These are phyloP conservation scores for Pycnonotus jocosus DNA, from an alignment of 2,113 vertebrate species.

Conservation along the genomic window DNA sequence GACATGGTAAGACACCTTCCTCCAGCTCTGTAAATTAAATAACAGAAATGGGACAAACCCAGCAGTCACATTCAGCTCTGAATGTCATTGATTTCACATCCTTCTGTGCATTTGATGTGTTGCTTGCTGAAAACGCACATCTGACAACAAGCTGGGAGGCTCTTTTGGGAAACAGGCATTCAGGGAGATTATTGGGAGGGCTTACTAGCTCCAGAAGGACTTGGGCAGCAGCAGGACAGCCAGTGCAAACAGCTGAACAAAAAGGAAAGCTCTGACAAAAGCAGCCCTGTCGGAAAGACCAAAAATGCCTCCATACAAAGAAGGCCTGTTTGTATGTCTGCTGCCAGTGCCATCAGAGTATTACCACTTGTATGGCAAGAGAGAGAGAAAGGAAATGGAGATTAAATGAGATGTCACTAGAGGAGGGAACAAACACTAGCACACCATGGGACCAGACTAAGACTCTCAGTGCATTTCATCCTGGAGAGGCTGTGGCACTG, in stretches of 20 bases:
- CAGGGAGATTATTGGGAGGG: neutral
- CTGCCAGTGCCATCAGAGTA: neutral
- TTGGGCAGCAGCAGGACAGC: neutral
- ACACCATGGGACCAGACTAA: neutral
- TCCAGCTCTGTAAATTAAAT: neutral
- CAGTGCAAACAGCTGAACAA: neutral
- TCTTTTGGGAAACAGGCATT: neutral
- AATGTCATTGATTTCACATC: neutral
- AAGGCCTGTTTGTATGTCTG: neutral
- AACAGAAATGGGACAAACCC: neutral
- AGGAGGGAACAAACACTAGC: neutral
- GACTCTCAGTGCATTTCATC: neutral
- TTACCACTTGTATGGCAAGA: neutral
- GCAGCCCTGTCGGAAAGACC: neutral
- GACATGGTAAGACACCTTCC: neutral
- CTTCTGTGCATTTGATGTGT: neutral
- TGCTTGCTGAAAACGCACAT: neutral
- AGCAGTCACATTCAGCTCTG: neutral
- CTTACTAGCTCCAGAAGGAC: neutral
- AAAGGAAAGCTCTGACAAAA: conserved; percentile 15
- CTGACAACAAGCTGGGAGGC: neutral
- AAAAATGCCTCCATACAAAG: neutral
- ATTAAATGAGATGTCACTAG: neutral
- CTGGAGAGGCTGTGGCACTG: neutral
- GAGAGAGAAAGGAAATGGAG: neutral